Base-by-base conservation (phyloP, 2,797 vertebrate genomes). In the Hirundo rustica region DNA sequence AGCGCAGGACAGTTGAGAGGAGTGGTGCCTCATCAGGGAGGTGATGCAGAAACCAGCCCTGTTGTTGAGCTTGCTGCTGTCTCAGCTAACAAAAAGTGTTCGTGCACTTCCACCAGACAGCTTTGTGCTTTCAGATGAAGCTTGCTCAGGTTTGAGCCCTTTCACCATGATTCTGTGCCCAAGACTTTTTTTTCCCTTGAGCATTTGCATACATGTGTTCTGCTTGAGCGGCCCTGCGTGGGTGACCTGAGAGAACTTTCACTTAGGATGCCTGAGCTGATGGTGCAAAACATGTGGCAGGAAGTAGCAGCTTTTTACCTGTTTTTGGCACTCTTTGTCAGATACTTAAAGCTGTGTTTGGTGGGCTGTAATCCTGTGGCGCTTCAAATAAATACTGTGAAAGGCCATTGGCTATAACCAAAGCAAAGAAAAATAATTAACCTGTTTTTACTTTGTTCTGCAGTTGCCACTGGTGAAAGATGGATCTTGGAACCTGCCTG, bases 181-280 rank as follows among this genome's bases (percentile, higher is more conserved):
- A 15, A 13, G n/a, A 32, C 18, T 22, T 20, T 84, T 73, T 65
- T 65, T 83, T 36, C 38, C 50, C 61, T 42, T 20, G 13, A 45
- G 5, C 2, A 29, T 95, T 95, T 93, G 74, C 71, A 36, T 89
- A 20, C 0, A 0, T 54, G 14, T 65, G 12, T 65, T 74, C 57
- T 85, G 76, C 88, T 68, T 89, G 79, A 83, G 82, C 76, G 85
- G 72, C 26, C 53, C 64, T 74, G 53, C 0, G 0, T 82, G 75
- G 61, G 74, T 89, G 88, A 91, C 86, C 45, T 5, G 53, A 84
- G 77, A 89, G 65, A 77, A 91, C 87, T 96, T 96, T 92, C 20
- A 4, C 81, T 92, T 29, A 27, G 2, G 13, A 3, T 47, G 86
- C 67, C 64, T 77, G 60, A 66, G 40, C 48, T 48, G 55, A 73